These are phyloP conservation scores for Dicrurus megarhynchus DNA, from an alignment of 2,113 vertebrate genomes.

Conservation along the genomic window DNA sequence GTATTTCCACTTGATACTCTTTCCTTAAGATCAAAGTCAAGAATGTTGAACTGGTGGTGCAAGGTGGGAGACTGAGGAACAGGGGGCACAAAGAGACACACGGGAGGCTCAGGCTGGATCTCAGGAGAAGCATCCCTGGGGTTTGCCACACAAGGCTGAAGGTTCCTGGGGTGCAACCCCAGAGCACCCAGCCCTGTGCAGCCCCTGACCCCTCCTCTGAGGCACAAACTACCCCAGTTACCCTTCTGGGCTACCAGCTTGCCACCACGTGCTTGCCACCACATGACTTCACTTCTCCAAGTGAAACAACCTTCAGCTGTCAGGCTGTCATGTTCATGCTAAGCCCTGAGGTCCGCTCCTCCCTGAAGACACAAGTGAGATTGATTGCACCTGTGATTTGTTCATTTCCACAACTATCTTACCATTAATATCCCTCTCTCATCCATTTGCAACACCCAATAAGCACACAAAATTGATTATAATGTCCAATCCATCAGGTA, in stretches of 20 bases:
- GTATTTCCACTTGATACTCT: not conserved
- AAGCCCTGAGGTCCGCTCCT: not conserved
- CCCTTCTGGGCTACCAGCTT: accelerated
- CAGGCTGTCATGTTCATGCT: not conserved
- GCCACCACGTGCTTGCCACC: accelerated
- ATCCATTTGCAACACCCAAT: constrained; percentile 9
- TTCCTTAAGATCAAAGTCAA: not conserved
- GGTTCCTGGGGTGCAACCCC: accelerated
- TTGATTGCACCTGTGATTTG: constrained; percentile 30
- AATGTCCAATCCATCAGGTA: constrained; percentile 4
- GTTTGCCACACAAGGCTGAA: accelerated
- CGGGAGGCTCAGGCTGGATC: accelerated
- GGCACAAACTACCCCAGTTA: not conserved
- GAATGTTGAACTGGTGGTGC: not conserved
- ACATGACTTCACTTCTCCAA: not conserved
- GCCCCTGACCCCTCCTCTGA: accelerated
- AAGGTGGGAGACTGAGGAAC: accelerated
- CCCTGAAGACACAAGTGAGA: constrained; percentile 16
- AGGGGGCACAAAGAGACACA: not conserved
- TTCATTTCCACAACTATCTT: constrained; percentile 27
- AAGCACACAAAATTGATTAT: constrained; percentile 33
- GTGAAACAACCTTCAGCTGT: not conserved
- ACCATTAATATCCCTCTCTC: constrained; percentile 2
- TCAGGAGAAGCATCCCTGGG: not conserved
- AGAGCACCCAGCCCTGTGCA: accelerated